A percentile compares a stretch with the other conserved stretches of the same genome.
phyloP scores from a whole-genome alignment of 2,113 vertebrate species.

The Aegypius monachus region DNA sequence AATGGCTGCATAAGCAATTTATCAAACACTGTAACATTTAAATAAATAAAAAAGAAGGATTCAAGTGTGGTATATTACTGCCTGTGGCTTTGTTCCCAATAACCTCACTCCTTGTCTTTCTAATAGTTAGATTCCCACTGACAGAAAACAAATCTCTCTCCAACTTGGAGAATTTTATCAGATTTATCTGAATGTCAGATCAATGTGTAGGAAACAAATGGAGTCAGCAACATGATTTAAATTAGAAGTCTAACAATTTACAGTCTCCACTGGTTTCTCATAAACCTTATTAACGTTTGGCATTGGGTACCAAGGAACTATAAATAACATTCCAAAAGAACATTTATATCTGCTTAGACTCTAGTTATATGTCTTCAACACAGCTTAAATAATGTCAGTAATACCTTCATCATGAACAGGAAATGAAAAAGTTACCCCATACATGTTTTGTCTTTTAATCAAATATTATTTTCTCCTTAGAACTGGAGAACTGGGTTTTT shows the following conservation, averaged over 20 bases:
- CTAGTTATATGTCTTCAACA: slow-evolving; percentile 55
- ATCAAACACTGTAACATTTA: slow-evolving; percentile 39
- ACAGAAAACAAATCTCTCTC: slow-evolving; percentile 67
- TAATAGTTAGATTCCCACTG: slow-evolving; percentile 50
- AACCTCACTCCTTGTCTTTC: slow-evolving; percentile 46
- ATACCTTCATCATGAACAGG: slow-evolving; percentile 71
- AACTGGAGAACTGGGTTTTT: slow-evolving; percentile 1
- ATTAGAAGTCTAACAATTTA: slow-evolving; percentile 67
- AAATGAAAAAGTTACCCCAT: slow-evolving; percentile 74
- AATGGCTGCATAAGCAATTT: slow-evolving; percentile 64
- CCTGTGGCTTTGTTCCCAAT: slow-evolving; percentile 61
- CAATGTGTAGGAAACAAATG: slow-evolving; percentile 66
- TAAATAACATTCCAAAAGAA: slow-evolving; percentile 69
- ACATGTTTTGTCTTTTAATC: slow-evolving; percentile 70
- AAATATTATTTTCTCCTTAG: slow-evolving; percentile 67
- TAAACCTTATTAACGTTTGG: slow-evolving; percentile 74
- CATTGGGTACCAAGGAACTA: slow-evolving; percentile 65
- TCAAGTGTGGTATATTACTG: slow-evolving; percentile 42
- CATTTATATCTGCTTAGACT: slow-evolving; percentile 71
- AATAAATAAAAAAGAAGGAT: slow-evolving; percentile 43
- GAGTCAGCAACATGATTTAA: slow-evolving; percentile 68
- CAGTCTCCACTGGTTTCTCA: slow-evolving; percentile 66
- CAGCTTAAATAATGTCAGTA: slow-evolving; percentile 65
- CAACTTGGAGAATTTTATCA: slow-evolving; percentile 68
- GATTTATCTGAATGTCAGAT: slow-evolving; percentile 68